Percentiles rank a stretch among this genome's conserved stretches.
phyloP scores from a whole-genome alignment of 2,888 invertebrate genomes.

The Clitarchus hookeri region DNA sequence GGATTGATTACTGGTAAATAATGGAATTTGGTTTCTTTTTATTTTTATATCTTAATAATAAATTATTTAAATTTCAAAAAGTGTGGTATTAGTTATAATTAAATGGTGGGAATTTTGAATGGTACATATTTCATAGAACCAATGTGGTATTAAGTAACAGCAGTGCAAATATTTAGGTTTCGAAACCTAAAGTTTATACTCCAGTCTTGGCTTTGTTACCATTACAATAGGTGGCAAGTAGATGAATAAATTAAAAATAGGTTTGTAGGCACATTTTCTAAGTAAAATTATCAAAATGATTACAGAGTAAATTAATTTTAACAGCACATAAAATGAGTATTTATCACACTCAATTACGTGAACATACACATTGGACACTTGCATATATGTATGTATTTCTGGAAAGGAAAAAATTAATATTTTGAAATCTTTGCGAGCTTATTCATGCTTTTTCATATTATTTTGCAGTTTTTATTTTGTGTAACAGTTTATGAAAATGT shows the following conservation, averaged over 20 bases:
- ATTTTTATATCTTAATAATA: no score
- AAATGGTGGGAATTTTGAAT: neutral
- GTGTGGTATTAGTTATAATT: no score
- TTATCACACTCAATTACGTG: neutral
- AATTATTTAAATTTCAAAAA: no score
- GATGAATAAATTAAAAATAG: neutral
- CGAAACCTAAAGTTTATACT: neutral
- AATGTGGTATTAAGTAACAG: neutral
- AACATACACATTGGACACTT: neutral
- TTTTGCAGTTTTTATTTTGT: neutral
- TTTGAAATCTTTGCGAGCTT: neutral
- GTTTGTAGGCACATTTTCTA: neutral
- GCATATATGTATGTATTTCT: neutral
- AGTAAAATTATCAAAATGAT: neutral
- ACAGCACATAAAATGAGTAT: neutral
- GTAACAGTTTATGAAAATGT: neutral
- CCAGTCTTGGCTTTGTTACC: constrained; percentile 14
- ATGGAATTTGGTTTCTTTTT: no score
- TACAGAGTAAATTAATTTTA: neutral
- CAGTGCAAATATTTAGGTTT: neutral
- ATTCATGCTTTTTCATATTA: neutral
- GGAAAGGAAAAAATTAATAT: neutral
- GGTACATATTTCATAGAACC: neutral
- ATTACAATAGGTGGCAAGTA: neutral
- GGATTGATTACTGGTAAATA: no score